Conservation (phyloP, 2,113 vertebrate species). For the Hemibagrus wyckioides region DNA sequence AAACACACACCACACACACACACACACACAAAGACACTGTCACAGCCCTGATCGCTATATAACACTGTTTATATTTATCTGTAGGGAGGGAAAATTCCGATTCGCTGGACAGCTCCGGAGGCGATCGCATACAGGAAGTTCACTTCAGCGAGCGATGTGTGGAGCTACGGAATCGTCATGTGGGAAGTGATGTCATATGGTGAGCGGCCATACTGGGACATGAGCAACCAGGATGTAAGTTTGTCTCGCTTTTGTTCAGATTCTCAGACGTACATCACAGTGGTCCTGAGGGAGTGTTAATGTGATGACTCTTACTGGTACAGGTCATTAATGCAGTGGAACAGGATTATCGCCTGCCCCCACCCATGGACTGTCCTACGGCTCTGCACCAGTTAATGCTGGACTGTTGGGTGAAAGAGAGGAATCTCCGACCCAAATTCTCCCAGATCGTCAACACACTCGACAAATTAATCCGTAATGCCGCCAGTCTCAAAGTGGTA, state of each 20-base stretch:
- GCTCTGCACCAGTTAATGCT: constrained; percentile 97
- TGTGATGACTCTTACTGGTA: not conserved
- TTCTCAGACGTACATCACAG: not conserved
- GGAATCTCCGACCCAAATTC: constrained; percentile 96
- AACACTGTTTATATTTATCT: constrained; percentile 19
- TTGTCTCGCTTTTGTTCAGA: not conserved
- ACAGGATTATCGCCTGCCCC: constrained; percentile 96
- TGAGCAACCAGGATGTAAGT: constrained; percentile 99
- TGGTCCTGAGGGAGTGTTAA: constrained; percentile 1
- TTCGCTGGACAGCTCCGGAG: constrained; percentile 96
- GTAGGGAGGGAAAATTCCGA: constrained; percentile 97
- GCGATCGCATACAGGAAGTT: constrained; percentile 98
- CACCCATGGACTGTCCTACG: constrained; percentile 98
- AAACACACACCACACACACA: constrained; percentile 41
- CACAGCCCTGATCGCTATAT: not conserved
- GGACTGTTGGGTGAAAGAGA: constrained; percentile 98
- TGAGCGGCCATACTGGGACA: constrained; percentile 98
- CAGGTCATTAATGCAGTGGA: constrained; percentile 98
- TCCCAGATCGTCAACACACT: constrained; percentile 96
- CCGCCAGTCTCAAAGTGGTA: constrained; percentile 96
- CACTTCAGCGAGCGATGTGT: constrained; percentile 95
- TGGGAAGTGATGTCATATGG: constrained; percentile 99
- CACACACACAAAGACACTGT: not conserved
- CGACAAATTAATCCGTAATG: constrained; percentile 97
- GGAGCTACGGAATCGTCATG: constrained; percentile 99